Percentiles rank a stretch among this genome's conserved stretches.
phyloP scores from a whole-genome alignment of 2,113 vertebrate species.

The Dryoscopus gambensis region DNA sequence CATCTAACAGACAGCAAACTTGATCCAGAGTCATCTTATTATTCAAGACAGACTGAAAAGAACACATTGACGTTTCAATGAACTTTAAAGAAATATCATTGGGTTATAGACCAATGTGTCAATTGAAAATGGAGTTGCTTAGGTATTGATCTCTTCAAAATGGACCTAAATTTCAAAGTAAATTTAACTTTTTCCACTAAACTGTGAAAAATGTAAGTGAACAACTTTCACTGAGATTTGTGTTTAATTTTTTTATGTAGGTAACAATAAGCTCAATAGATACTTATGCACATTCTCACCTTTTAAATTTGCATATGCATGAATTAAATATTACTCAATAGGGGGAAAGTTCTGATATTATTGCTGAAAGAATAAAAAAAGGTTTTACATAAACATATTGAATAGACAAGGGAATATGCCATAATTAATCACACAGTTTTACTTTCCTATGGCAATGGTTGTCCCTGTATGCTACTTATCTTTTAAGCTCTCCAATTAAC shows the following conservation, averaged over 20 bases:
- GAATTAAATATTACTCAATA: conserved; percentile 4
- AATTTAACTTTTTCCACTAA: not conserved
- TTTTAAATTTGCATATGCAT: not conserved
- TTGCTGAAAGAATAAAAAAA: conserved; percentile 30
- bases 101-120: not conserved
- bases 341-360: conserved; percentile 9
- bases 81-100: not conserved
- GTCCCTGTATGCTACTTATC: conserved; percentile 55
- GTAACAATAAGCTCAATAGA: not conserved
- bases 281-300: not conserved
- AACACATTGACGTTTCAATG: not conserved
- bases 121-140: not conserved
- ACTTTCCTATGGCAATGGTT: conserved; percentile 43
- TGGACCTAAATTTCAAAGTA: not conserved
- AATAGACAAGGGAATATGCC: conserved; percentile 34
- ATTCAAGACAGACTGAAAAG: not conserved
- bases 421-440: conserved; percentile 52
- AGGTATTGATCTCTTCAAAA: not conserved
- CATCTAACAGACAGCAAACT: not conserved
- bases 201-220: not conserved
- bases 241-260: not conserved
- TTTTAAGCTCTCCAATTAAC: conserved; percentile 63
- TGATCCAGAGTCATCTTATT: not conserved
- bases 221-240: not conserved
- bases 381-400: conserved; percentile 37